phyloP scores from a whole-genome alignment of 2,113 vertebrate genomes.

The Actenoides lindsayi region DNA sequence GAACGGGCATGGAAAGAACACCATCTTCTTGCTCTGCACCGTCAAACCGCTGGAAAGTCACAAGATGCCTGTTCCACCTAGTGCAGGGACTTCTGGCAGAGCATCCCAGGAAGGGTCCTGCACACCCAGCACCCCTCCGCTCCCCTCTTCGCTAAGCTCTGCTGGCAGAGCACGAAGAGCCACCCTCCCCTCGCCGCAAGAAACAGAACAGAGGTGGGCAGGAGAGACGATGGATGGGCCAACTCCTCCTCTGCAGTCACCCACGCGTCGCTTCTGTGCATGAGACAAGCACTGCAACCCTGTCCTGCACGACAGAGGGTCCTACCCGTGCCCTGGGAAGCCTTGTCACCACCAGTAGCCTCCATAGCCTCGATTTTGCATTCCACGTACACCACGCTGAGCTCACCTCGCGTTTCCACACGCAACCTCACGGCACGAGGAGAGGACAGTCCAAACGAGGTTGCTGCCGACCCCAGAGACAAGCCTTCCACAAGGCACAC shows the following conservation, averaged over 20 bases:
- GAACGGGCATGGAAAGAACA: conserved; percentile 23
- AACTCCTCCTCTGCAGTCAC: not conserved
- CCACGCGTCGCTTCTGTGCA: rapidly evolving
- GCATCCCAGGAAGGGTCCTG: not conserved
- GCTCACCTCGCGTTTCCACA: not conserved
- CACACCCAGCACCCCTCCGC: rapidly evolving
- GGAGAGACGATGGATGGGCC: not conserved
- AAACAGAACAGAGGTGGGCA: not conserved
- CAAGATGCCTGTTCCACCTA: not conserved
- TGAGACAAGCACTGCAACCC: not conserved
- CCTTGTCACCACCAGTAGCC: not conserved
- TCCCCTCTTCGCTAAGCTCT: not conserved
- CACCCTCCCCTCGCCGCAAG: not conserved
- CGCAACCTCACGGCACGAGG: not conserved
- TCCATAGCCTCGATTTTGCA: not conserved
- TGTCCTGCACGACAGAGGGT: not conserved
- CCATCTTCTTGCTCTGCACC: not conserved
- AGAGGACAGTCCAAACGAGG: not conserved
- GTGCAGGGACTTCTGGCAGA: not conserved
- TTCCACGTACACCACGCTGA: not conserved
- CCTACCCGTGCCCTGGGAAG: not conserved
- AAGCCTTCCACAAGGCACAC: not conserved
- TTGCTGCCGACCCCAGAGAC: not conserved
- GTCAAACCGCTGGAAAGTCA: conserved; percentile 55
- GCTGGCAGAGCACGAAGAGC: not conserved